Conservation (phyloP, 2,888 invertebrate species). For the Monochamus alternatus region DNA sequence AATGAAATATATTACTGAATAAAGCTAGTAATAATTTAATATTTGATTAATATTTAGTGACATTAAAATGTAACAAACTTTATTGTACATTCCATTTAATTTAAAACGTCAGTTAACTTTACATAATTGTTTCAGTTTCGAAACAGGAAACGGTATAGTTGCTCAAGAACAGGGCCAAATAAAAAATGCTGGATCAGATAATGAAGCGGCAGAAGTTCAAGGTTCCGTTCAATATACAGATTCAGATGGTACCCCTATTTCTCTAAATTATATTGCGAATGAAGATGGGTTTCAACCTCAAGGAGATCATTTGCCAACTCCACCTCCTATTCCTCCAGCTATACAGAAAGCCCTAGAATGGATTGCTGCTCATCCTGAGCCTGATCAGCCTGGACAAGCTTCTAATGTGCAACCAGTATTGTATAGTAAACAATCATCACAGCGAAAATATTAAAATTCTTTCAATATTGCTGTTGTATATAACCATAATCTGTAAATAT, state of each 20-base stretch:
- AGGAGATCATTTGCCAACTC: conserved; percentile 85
- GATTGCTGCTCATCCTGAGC: conserved; percentile 73
- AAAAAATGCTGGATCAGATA: conserved; percentile 68
- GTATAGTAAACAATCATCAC: background rate
- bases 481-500: background rate
- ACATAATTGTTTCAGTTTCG: conserved; percentile 71
- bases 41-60: no score
- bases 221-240: conserved; percentile 81
- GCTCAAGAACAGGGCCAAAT: conserved; percentile 76
- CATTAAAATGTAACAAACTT: no score
- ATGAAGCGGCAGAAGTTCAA: conserved; percentile 72
- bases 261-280: conserved; percentile 79
- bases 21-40: no score
- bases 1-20: no score
- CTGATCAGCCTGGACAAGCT: conserved; percentile 59
- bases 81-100: no score
- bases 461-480: background rate
- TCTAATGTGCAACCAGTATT: conserved; percentile 30
- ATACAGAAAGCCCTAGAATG: conserved; percentile 81
- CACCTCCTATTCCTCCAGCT: conserved; percentile 84
- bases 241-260: conserved; percentile 78
- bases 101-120: no score
- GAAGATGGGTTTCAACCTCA: conserved; percentile 81
- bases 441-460: conserved; percentile 1
- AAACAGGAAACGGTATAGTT: conserved; percentile 82